These are phyloP conservation scores for Tetranychus cinnabarinus DNA, from an alignment of 1,140 invertebrate genomes.

Conservation along the genomic window DNA sequence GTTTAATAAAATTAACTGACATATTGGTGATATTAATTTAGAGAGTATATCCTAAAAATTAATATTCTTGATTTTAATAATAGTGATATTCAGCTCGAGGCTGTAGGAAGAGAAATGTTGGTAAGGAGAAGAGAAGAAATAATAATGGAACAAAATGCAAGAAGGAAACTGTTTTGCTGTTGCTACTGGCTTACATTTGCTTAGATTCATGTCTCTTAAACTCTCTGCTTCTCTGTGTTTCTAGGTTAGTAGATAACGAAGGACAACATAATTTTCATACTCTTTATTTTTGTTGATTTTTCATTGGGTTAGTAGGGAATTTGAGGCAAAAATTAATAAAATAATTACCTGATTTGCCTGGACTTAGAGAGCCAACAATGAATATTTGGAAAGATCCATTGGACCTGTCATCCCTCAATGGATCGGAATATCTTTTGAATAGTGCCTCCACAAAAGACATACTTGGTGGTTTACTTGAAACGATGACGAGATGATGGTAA, in stretches of 20 bases:
- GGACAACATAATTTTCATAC: neutral
- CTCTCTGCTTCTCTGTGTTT: neutral
- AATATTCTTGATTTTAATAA: too few relatives aligned
- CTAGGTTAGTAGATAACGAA: neutral
- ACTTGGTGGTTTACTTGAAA: neutral
- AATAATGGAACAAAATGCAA: too few relatives aligned
- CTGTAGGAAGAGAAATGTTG: too few relatives aligned
- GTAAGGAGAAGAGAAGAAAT: too few relatives aligned
- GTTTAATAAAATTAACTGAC: neutral
- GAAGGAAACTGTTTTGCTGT: neutral
- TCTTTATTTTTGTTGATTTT: neutral
- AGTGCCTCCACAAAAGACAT: neutral
- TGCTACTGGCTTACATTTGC: neutral
- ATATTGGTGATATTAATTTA: neutral
- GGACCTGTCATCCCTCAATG: neutral
- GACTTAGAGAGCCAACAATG: slow-evolving; percentile 4
- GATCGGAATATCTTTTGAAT: neutral
- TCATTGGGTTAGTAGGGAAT: too few relatives aligned
- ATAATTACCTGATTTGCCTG: neutral
- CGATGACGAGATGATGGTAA: neutral
- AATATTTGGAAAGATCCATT: neutral
- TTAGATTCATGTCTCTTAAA: neutral
- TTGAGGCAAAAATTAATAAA: too few relatives aligned
- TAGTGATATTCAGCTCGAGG: too few relatives aligned
- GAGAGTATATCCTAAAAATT: neutral